Evolutionary conservation across 2,113 vertebrate species (phyloP).

Genomic region (Pungitius pungitius): DNA sequence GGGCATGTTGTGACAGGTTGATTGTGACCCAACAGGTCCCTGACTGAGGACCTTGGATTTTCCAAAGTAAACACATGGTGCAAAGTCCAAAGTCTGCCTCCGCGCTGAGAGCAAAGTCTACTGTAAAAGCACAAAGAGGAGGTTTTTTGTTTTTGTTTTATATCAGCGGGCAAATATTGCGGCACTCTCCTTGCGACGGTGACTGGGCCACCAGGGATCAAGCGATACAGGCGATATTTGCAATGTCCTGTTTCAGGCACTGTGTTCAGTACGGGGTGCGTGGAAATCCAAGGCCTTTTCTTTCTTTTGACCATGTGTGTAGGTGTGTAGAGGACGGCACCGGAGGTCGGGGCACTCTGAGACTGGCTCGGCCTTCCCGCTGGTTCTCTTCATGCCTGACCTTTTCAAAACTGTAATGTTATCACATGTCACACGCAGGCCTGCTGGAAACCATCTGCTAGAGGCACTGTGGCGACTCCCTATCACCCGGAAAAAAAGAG

Average conservation of each 20-base stretch:
- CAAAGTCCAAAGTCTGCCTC: constrained; percentile 60
- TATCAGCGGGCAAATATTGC: constrained; percentile 72
- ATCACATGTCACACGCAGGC: constrained; percentile 77
- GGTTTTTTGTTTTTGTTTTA: constrained; percentile 24
- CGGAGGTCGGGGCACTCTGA: constrained; percentile 26
- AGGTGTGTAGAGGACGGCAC: constrained; percentile 9
- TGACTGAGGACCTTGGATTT: constrained; percentile 54
- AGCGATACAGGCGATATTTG: constrained; percentile 73
- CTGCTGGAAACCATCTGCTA: constrained; percentile 82
- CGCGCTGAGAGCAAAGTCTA: constrained; percentile 35
- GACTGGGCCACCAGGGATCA: constrained; percentile 63
- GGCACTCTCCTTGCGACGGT: constrained; percentile 43
- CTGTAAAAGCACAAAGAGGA: constrained; percentile 55
- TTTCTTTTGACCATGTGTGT: not conserved
- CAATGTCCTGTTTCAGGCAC: constrained; percentile 41
- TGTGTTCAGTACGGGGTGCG: constrained; percentile 20
- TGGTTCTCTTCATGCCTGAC: constrained; percentile 74
- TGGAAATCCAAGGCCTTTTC: constrained; percentile 37
- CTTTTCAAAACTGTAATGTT: constrained; percentile 79
- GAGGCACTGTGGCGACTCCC: constrained; percentile 58
- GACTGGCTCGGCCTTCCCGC: constrained; percentile 41
- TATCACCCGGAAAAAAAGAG: constrained; percentile 36
- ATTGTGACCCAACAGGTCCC: constrained; percentile 55
- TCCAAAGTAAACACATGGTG: constrained; percentile 61
- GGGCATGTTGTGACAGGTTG: constrained; percentile 68